Base-by-base conservation (phyloP, 2,113 vertebrate species). In the Myotis davidii region DNA sequence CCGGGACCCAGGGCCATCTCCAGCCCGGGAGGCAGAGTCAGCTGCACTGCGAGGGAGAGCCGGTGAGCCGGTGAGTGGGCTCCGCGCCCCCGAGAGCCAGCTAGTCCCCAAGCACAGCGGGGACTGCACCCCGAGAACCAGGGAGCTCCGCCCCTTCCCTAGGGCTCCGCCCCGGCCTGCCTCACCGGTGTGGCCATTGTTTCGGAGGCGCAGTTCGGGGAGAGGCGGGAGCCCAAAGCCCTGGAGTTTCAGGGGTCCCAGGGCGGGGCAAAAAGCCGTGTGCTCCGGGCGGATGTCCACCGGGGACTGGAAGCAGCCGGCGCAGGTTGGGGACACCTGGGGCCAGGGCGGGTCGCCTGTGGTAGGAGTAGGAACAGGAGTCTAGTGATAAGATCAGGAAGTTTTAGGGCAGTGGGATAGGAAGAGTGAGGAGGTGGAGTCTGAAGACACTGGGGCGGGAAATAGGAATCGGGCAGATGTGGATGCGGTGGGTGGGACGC, bases 171-270 rank as follows among this genome's bases (percentile, higher is more conserved):
- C 37, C 18, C 6, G 2, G 78, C 1, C 13, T n/a, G 23, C 32
- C 92, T 97, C 91, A 98, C 97, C 96, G 0, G 98, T 99, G 87
- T 99, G 99, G 11, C 98, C 98, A 0, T 99, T 99, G 97, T 99
- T 99, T 65, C 16, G 83, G 82, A 99, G 94, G 54, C 16, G 83
- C 45, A 99, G 96, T 39, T 29, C 67, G 25, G 96, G 54, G 0
- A 3, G 90, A 9, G 97, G 94, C 0, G 97, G 95, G 69, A 98
- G 94, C 48, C 96, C 97, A 45, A 98, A 98, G 42, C 98, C 98
- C 8, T 97, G 93, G 21, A 99, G 96, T 59, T 97, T 86, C 50
- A 98, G 95, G 0, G 98, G 94, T 11, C 34, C 61, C 85, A 99
- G 97, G 9, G 97, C 85, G 0, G 94, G 94, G 52, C 98, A 95